phyloP scores from a whole-genome alignment of 1,140 invertebrate genomes.

The Drosophila rufa region DNA sequence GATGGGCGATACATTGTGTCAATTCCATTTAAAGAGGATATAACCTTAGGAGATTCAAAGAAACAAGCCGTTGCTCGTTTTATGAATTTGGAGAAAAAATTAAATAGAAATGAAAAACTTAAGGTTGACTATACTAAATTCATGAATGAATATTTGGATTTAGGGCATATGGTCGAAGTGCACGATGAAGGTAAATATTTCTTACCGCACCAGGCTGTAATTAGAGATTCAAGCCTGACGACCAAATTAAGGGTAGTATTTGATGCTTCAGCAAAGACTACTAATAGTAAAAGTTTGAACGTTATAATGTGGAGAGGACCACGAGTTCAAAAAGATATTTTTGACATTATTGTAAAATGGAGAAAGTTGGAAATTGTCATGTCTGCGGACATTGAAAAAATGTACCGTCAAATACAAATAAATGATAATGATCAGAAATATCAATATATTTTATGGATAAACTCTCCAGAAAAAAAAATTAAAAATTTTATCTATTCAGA shows the following conservation, averaged over 20 bases:
- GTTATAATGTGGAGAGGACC: too few relatives aligned
- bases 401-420: not conserved
- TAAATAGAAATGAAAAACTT: not conserved
- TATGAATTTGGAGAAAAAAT: not conserved
- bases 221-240: not conserved
- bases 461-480: not conserved
- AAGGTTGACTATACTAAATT: too few relatives aligned
- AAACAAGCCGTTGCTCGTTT: not conserved
- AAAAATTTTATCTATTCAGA: not conserved
- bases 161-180: too few relatives aligned
- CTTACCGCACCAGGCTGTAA: not conserved
- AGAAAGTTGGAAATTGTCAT: not conserved
- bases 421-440: too few relatives aligned
- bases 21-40: not conserved
- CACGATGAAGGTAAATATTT: too few relatives aligned
- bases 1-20: too few relatives aligned
- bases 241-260: not conserved
- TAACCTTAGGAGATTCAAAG: not conserved
- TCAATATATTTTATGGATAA: too few relatives aligned
- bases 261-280: slow-evolving; percentile 2
- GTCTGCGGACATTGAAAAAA: slow-evolving; percentile 1
- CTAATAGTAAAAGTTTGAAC: not conserved
- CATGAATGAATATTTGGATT: too few relatives aligned
- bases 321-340: slow-evolving; percentile 9
- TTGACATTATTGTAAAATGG: slow-evolving; percentile 3